Evolutionary conservation across 2,797 vertebrate species (phyloP), one percentile per base, ranked within the genome.

Genomic region (Coendou prehensilis): DNA sequence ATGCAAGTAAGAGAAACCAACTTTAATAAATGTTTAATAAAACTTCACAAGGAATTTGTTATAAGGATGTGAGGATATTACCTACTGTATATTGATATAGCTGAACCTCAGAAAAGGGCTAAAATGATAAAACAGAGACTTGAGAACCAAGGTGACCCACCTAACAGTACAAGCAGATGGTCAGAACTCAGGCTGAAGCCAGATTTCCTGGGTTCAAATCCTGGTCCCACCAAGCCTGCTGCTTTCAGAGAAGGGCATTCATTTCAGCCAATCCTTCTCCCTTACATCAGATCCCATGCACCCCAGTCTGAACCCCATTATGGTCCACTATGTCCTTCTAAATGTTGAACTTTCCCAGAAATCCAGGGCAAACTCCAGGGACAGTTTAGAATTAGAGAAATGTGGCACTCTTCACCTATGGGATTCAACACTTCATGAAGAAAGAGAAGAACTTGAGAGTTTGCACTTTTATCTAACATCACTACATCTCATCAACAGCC

Each of bases 11-110:
- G 18, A 78, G 64, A 93, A 94, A 78, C 73, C 6, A 88, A 63
- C 22, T 33, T 91, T 56, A 33, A 63, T 69, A 56, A 73, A 84
- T 73, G 5, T n/a, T 92, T 9, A 45, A 41, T 4, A 79, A 67
- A 91, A 78, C 23, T 84, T 94, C 61, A 57, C n/a, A 33, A 83
- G 45, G 23, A 83, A 59, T 67, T 94, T 83, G 11, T 73, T 73
- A 10, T 54, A 78, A 78, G 56, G 28, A 75, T 88, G 2, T 47
- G n/a, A 41, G 17, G 2, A 86, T 59, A 33, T 81, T 37, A 63
- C 76, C 87, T 84, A 28, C 23, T 41, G 6, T 9, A 3, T 28
- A 47, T 6, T 17, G 78, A 61, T 75, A 3, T 5, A 73, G 15
- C 54, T 64, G 41, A 52, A 22, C 9, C 15, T 84, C 63, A 67